These are phyloP conservation scores for Alligator sinensis DNA, from an alignment of 2,113 vertebrate species.

Conservation along the genomic window DNA sequence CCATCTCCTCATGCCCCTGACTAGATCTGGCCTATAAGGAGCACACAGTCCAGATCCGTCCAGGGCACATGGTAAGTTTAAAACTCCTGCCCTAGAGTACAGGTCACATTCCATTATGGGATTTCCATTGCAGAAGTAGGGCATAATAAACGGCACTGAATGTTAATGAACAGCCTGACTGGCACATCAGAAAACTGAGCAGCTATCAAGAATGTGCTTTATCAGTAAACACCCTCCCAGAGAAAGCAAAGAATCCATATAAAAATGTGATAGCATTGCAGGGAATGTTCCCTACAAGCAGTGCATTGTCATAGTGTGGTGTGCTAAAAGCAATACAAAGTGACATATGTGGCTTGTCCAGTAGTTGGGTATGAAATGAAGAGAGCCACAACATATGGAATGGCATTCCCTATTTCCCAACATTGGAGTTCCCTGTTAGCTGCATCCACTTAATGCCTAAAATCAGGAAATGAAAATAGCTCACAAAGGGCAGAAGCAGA, in stretches of 20 bases:
- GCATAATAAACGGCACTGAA: neutral
- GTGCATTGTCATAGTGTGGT: neutral
- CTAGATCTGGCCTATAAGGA: too few relatives aligned
- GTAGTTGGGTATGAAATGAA: neutral
- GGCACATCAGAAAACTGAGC: neutral
- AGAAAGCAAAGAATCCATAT: neutral
- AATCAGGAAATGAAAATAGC: neutral
- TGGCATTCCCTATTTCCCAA: neutral
- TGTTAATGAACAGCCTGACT: neutral
- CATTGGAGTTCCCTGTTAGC: neutral
- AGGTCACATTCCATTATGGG: neutral
- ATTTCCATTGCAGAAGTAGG: neutral
- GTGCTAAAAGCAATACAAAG: neutral
- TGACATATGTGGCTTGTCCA: neutral
- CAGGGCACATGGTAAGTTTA: too few relatives aligned
- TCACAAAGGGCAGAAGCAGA: neutral
- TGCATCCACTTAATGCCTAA: neutral
- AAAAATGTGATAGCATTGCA: neutral
- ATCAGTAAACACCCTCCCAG: neutral
- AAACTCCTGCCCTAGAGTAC: neutral
- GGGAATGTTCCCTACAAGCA: neutral
- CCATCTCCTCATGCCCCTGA: too few relatives aligned
- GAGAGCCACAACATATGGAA: neutral
- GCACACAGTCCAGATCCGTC: too few relatives aligned
- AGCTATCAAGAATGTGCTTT: neutral